Conservation (phyloP, 2,113 vertebrate species). For the Marmota monax region DNA sequence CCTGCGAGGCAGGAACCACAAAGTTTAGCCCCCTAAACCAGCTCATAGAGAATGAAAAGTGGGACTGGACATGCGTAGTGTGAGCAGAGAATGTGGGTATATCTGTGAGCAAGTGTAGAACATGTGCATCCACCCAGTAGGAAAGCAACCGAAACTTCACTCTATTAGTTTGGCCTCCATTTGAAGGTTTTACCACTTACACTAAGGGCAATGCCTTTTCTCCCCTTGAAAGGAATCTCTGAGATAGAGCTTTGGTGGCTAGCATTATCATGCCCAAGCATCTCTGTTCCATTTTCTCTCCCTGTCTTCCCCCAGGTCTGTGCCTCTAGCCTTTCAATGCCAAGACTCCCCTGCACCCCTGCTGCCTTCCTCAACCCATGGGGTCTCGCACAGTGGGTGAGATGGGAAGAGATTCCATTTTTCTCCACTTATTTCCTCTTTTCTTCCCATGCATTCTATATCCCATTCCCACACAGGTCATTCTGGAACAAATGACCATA, state of each 20-base stretch:
- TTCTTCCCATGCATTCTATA: background rate
- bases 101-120: fast-evolving
- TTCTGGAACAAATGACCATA: no score
- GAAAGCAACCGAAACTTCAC: fast-evolving
- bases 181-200: background rate
- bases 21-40: background rate
- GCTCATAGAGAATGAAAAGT: background rate
- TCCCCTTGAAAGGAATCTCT: background rate
- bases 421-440: background rate
- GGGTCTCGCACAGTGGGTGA: no score
- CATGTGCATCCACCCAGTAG: fast-evolving
- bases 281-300: background rate
- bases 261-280: background rate
- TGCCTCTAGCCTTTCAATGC: background rate
- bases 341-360: background rate
- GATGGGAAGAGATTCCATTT: background rate
- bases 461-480: background rate
- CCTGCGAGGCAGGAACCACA: background rate
- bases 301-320: background rate
- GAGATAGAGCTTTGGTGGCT: background rate
- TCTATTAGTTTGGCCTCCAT: background rate
- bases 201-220: background rate
- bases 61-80: fast-evolving
- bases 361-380: fast-evolving
- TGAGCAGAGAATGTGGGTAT: fast-evolving